Evolutionary conservation across 1,140 invertebrate species (phyloP), one percentile per base, ranked within the genome.

Genomic region (Zelostemma sp.): DNA sequence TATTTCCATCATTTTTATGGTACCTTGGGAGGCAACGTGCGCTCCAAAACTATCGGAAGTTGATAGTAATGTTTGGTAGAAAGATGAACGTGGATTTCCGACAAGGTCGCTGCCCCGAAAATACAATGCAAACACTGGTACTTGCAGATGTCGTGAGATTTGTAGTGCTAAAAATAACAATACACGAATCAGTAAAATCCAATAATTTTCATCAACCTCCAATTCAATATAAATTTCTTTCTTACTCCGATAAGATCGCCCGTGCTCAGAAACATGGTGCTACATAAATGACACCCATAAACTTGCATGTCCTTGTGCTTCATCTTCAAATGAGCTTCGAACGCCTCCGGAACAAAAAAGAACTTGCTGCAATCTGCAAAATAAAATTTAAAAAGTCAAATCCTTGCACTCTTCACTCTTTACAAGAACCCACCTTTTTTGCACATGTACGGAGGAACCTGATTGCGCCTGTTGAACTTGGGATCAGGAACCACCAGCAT

Each of bases 71-170:
- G 88, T 15, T 71, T 62, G 11, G 68, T 67, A 35, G 83, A 82
- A 1, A 88, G 75, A 79, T 89, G 87, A 25, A 69, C 65, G 9
- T 86, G 78, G 15, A 88, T 74, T 12, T 87, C 85, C 9, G 72
- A 66, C 1, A 79, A 58, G 5, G 67, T 75, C n/a, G 85, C 76
- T 1, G 81, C 64, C 5, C 87, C 88, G 68, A 78, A 76, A 6
- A 81, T 25, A 57, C 88, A 89, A 59, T 88, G 88, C 1, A 85
- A 71, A 47, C 88, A 89, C 46, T 88, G 88, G 41, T 80, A 88
- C 18, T 85, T 86, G 21, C 80, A 81, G 61, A 85, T 80, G 6
- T 79, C 79, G 43, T 88, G 87, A 2, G 57, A 21, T 16, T 82
- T 85, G 57, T 87, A 87, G 58, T 86, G 85, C 77, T 84, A 40